Evolutionary conservation across 2,888 invertebrate genomes (phyloP).

Genomic region (Sminthurides aquaticus): DNA sequence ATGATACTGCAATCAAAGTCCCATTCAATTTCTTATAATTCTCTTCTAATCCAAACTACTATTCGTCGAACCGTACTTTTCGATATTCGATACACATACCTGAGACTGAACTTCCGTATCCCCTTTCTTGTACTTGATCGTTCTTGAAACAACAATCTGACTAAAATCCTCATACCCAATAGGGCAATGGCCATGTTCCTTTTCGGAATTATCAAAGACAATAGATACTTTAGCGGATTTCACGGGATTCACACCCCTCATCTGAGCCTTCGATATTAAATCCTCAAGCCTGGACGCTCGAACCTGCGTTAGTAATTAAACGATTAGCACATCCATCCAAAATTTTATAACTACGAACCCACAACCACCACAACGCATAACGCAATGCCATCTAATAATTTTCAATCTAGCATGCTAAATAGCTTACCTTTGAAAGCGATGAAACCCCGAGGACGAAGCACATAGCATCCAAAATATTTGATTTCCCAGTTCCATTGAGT

Average conservation of each 20-base stretch:
- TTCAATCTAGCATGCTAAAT: neutral
- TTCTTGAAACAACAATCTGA: constrained; percentile 86
- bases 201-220: constrained; percentile 85
- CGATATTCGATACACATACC: constrained; percentile 8
- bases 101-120: constrained; percentile 12
- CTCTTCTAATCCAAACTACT: too few species aligned
- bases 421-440: constrained; percentile 76
- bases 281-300: constrained; percentile 85
- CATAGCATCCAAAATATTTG: constrained; percentile 93
- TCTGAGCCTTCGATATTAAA: constrained; percentile 91
- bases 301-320: too few species aligned
- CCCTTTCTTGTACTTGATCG: constrained; percentile 24
- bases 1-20: constrained; percentile 30
- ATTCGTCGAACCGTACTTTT: too few species aligned
- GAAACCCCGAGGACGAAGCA: constrained; percentile 95
- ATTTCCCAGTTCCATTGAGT: constrained; percentile 94
- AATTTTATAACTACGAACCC: constrained; percentile 6
- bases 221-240: constrained; percentile 93
- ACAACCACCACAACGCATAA: neutral
- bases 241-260: constrained; percentile 71
- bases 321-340: constrained; percentile 28
- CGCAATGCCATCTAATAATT: neutral
- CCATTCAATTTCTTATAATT: neutral
- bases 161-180: constrained; percentile 82
- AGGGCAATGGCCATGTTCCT: constrained; percentile 60